Evolutionary conservation across 2,113 vertebrate genomes (phyloP).

Genomic region (Archilochus colubris): DNA sequence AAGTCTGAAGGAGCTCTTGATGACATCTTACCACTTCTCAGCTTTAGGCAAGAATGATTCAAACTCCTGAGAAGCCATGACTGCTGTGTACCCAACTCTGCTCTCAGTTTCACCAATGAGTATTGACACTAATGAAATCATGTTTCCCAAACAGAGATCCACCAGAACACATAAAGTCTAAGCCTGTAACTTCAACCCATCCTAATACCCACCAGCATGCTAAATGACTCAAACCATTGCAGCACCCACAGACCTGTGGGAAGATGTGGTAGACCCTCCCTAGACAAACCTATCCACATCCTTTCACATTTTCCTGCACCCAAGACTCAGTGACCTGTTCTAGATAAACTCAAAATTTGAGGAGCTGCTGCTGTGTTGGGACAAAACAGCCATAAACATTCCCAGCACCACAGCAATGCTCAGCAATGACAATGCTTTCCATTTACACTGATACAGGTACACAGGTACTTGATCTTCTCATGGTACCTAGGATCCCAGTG

Average conservation of each 20-base stretch:
- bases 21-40: background rate
- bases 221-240: background rate
- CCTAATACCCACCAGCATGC: background rate
- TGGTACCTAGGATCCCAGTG: background rate
- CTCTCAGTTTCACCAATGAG: conserved; percentile 44
- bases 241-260: background rate
- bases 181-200: background rate
- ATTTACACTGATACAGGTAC: background rate
- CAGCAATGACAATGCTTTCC: background rate
- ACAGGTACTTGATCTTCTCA: background rate
- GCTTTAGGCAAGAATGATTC: background rate
- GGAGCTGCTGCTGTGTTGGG: background rate
- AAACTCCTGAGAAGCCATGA: background rate
- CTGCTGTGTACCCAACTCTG: background rate
- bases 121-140: background rate
- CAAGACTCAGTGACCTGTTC: background rate
- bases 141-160: background rate
- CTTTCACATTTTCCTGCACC: background rate
- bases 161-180: background rate
- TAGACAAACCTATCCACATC: background rate
- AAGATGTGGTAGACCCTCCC: background rate
- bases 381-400: background rate
- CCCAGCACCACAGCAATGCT: background rate
- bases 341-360: background rate
- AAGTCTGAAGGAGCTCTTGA: background rate